Percentiles rank a stretch among this genome's conserved stretches.
phyloP scores from a whole-genome alignment of 2,113 vertebrate genomes.

The Rhegmatorhina hoffmannsi region DNA sequence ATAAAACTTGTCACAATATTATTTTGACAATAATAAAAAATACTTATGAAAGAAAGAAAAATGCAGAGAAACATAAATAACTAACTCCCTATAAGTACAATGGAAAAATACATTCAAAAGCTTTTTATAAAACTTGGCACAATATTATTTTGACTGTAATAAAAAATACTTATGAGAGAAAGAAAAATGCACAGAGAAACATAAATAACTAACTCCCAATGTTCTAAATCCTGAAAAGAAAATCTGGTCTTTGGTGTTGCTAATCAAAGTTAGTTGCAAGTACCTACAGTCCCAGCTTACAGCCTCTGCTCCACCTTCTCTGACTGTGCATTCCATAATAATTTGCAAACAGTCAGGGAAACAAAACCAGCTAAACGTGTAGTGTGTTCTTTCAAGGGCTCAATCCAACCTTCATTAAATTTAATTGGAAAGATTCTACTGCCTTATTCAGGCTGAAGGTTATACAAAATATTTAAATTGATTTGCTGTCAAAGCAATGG shows the following conservation, averaged over 20 bases:
- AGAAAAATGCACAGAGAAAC: background rate
- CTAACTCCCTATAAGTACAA: constrained; percentile 20
- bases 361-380: background rate
- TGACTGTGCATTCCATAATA: background rate
- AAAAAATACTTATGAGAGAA: constrained; percentile 41
- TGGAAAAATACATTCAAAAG: constrained; percentile 63
- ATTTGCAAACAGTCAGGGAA: background rate
- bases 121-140: constrained; percentile 60
- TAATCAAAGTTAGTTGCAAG: constrained; percentile 34
- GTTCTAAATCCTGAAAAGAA: constrained; percentile 44
- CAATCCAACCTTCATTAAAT: background rate
- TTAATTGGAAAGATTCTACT: background rate
- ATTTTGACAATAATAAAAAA: constrained; percentile 51
- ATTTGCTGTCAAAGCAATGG: background rate
- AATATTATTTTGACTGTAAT: constrained; percentile 27
- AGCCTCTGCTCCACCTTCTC: background rate
- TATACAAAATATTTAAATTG: background rate
- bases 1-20: constrained; percentile 53
- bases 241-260: constrained; percentile 68
- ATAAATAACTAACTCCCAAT: background rate
- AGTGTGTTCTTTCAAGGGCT: background rate
- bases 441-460: background rate
- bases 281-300: background rate
- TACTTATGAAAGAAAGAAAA: background rate
- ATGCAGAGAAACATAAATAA: background rate